Percentiles rank a stretch among this genome's conserved stretches.
Evolutionary conservation across 2,888 invertebrate genomes (phyloP).

Genomic region (Augochlorella aurata): DNA sequence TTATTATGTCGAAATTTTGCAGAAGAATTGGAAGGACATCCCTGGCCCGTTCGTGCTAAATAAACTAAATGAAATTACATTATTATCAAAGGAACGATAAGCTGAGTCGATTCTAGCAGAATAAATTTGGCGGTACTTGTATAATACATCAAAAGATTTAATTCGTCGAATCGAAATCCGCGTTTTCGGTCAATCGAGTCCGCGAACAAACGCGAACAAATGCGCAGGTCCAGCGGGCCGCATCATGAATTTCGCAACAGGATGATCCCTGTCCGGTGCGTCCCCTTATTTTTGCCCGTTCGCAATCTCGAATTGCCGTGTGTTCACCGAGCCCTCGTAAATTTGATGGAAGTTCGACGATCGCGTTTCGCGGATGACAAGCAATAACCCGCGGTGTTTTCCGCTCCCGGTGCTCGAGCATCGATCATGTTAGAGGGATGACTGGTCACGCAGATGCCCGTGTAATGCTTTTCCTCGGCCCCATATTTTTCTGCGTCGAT

Average conservation of each 20-base stretch:
- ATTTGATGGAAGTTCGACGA: slow-evolving; percentile 11
- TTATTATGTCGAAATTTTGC: no score
- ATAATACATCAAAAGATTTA: no score
- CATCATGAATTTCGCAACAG: not conserved
- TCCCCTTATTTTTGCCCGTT: not conserved
- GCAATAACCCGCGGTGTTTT: slow-evolving; percentile 12
- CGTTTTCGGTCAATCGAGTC: no score
- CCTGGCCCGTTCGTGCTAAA: no score
- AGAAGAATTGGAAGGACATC: no score
- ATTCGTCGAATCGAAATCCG: no score
- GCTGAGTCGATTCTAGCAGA: no score
- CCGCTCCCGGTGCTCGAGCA: slow-evolving; percentile 1
- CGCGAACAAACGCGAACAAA: not conserved
- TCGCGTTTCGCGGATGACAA: slow-evolving; percentile 7
- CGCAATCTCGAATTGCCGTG: slow-evolving; percentile 2
- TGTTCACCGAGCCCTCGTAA: slow-evolving; percentile 5
- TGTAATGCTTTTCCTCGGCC: not conserved
- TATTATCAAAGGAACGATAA: no score
- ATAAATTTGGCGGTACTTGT: no score
- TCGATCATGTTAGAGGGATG: slow-evolving; percentile 4
- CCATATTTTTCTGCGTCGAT: slow-evolving; percentile 1
- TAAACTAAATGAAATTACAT: no score
- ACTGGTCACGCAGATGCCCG: not conserved
- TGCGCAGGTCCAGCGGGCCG: not conserved
- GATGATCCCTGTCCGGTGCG: not conserved